A percentile compares a stretch with the other conserved stretches of the same genome.
phyloP scores from a whole-genome alignment of 2,888 invertebrate genomes.

The Neoscelio sp. region DNA sequence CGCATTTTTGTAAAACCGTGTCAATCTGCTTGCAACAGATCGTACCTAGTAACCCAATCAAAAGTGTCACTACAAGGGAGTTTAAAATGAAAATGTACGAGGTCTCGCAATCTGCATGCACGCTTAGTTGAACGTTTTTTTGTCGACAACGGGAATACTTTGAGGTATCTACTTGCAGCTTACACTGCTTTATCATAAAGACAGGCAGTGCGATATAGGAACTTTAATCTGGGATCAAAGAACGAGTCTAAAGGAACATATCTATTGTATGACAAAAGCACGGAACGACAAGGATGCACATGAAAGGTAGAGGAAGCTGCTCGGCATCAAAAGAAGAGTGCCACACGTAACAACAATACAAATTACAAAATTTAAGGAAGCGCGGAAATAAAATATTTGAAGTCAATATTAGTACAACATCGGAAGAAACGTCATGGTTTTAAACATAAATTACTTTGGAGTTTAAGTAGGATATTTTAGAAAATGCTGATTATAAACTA shows the following conservation, averaged over 20 bases:
- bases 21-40: background rate
- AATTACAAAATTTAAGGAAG: slow-evolving; percentile 41
- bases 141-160: slow-evolving; percentile 71
- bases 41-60: slow-evolving; percentile 65
- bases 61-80: slow-evolving; percentile 14
- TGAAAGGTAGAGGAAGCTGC: slow-evolving; percentile 24
- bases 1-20: background rate
- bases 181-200: slow-evolving; percentile 42
- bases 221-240: slow-evolving; percentile 69
- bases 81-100: slow-evolving; percentile 54
- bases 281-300: slow-evolving; percentile 39
- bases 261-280: slow-evolving; percentile 50
- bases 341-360: slow-evolving; percentile 49
- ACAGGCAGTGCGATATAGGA: slow-evolving; percentile 39
- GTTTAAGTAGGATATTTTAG: slow-evolving; percentile 2
- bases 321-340: slow-evolving; percentile 49
- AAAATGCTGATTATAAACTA: too few species aligned
- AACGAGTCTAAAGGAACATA: slow-evolving; percentile 61
- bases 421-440: too few species aligned
- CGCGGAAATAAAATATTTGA: slow-evolving; percentile 33
- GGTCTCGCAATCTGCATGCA: slow-evolving; percentile 75
- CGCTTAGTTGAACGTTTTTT: slow-evolving; percentile 72
- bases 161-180: slow-evolving; percentile 53
- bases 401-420: background rate
- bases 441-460: too few species aligned